These are phyloP conservation scores for Odontamblyopus rebecca DNA, from an alignment of 2,797 vertebrate genomes.

Conservation along the genomic window DNA sequence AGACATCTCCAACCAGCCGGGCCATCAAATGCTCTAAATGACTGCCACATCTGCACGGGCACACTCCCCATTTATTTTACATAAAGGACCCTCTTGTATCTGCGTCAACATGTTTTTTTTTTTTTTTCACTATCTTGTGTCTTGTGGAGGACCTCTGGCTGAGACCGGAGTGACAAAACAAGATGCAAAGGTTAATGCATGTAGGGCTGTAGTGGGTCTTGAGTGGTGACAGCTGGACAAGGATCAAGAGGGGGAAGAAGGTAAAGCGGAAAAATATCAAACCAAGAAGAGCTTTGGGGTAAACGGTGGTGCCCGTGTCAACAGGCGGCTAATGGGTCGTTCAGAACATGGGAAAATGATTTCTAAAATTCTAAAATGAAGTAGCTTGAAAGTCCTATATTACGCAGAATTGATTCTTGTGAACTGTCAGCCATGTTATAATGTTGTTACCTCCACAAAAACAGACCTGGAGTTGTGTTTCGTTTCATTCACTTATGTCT, in stretches of 20 bases:
- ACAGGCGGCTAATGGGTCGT: neutral
- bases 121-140: conserved; percentile 3
- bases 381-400: no score
- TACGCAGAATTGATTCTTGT: no score
- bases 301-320: neutral
- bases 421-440: no score
- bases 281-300: neutral
- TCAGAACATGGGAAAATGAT: neutral
- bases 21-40: conserved; percentile 50
- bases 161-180: conserved; percentile 14
- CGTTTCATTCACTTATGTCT: no score
- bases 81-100: conserved; percentile 32
- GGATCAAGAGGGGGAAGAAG: neutral
- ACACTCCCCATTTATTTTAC: conserved; percentile 28
- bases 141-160: neutral
- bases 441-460: no score
- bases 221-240: conserved; percentile 10
- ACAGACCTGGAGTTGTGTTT: no score
- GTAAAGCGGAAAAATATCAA: conserved; percentile 3
- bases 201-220: conserved; percentile 17
- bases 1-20: conserved; percentile 27
- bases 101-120: conserved; percentile 8
- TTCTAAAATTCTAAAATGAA: no score
- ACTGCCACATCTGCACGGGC: conserved; percentile 33
- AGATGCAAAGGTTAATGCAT: conserved; percentile 52